These are phyloP conservation scores for Aporophyla lueneburgensis DNA, from an alignment of 2,888 invertebrate species.

Conservation along the genomic window DNA sequence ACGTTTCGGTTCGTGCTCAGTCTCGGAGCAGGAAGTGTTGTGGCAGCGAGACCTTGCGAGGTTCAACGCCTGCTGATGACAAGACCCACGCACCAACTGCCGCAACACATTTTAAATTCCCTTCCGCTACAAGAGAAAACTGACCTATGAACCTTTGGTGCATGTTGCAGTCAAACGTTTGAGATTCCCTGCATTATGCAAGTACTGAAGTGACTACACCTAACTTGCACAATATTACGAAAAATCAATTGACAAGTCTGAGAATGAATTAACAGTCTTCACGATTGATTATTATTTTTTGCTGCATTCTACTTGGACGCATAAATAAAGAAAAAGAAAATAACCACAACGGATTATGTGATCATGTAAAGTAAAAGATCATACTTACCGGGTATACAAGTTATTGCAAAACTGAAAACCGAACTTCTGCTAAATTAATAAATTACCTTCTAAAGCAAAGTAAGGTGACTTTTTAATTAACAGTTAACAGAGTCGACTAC, in stretches of 20 bases:
- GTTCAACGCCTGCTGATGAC: conserved; percentile 82
- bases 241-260: conserved; percentile 7
- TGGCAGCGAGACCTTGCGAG: conserved; percentile 80
- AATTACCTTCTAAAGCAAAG: conserved; percentile 11
- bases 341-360: background rate
- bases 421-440: background rate
- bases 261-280: background rate
- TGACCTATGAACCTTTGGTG: conserved; percentile 78
- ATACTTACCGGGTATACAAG: background rate
- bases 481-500: conserved; percentile 1
- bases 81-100: conserved; percentile 66
- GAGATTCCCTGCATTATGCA: conserved; percentile 71
- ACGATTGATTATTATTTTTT: background rate
- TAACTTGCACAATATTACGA: conserved; percentile 66
- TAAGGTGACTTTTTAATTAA: conserved; percentile 11
- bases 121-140: conserved; percentile 85
- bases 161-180: conserved; percentile 72
- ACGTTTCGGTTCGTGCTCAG: conserved; percentile 68
- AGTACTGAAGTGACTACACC: conserved; percentile 55
- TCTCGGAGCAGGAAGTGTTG: conserved; percentile 78
- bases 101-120: conserved; percentile 70
- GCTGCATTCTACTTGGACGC: background rate
- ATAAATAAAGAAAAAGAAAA: background rate
- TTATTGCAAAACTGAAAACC: background rate
- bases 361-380: background rate